A percentile compares a stretch with the other conserved stretches of the same genome.
phyloP scores from a whole-genome alignment of 2,888 invertebrate species.

The Nycteola revayana region DNA sequence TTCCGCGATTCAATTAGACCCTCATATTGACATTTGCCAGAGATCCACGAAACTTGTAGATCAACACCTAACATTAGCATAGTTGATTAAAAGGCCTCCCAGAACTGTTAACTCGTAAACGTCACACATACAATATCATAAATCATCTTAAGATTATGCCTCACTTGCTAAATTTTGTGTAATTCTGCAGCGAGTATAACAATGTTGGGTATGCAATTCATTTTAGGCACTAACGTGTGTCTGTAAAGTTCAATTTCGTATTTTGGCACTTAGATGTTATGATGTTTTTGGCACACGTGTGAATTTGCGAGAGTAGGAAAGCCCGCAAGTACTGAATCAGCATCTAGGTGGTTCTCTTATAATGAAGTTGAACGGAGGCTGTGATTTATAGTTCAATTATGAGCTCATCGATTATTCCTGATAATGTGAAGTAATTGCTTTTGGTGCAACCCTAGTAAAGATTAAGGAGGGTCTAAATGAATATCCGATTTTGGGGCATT shows the following conservation, averaged over 20 bases:
- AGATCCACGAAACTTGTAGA: conserved; percentile 50
- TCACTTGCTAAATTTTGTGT: conserved; percentile 62
- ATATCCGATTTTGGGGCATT: no score
- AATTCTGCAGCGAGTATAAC: conserved; percentile 43
- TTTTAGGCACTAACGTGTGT: conserved; percentile 26
- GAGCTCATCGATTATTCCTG: conserved; percentile 58
- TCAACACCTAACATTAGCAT: conserved; percentile 78
- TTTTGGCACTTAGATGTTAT: conserved; percentile 21
- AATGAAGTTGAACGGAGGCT: conserved; percentile 58
- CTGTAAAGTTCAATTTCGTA: conserved; percentile 33
- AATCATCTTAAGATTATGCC: conserved; percentile 79
- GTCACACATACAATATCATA: conserved; percentile 77
- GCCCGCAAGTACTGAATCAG: conserved; percentile 70
- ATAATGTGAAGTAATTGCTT: conserved; percentile 23
- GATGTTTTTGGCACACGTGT: conserved; percentile 30
- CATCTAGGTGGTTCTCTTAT: conserved; percentile 62
- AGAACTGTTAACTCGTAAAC: conserved; percentile 77
- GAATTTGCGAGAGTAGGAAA: conserved; percentile 66
- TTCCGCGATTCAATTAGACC: conserved; percentile 70
- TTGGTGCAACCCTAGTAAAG: no score
- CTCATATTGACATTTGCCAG: conserved; percentile 71
- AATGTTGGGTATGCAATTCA: conserved; percentile 30
- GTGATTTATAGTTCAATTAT: conserved; percentile 78
- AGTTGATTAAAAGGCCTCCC: conserved; percentile 80
- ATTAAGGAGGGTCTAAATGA: no score